phyloP scores from a whole-genome alignment of 1,140 invertebrate species.

The Conus ventricosus region DNA sequence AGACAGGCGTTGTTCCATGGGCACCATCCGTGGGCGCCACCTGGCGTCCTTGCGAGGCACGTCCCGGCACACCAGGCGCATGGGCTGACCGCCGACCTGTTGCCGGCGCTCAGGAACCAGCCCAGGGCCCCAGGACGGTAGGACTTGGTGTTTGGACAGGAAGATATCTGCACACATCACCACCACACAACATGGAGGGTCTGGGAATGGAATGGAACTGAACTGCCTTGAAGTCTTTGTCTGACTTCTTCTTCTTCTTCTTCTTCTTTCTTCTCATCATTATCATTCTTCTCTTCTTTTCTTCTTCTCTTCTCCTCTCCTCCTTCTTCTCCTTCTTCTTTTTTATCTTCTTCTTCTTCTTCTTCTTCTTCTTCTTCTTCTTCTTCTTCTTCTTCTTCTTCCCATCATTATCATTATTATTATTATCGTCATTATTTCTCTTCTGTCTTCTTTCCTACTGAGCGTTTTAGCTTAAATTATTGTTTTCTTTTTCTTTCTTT shows the following conservation, averaged over 20 bases:
- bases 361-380: neutral
- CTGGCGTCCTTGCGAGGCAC: neutral
- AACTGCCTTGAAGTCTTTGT: neutral
- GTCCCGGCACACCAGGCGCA: conserved; percentile 10
- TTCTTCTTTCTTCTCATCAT: neutral
- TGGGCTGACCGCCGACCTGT: neutral
- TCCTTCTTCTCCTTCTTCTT: neutral
- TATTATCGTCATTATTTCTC: no score
- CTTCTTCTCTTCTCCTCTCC: neutral
- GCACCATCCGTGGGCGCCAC: neutral
- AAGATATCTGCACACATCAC: conserved; percentile 3
- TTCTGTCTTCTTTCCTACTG: no score
- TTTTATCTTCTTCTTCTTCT: neutral
- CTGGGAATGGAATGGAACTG: neutral
- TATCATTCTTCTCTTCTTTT: no score
- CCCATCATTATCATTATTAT: no score
- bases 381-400: neutral
- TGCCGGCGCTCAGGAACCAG: neutral
- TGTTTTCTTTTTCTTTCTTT: no score
- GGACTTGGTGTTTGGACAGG: neutral
- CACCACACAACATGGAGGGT: neutral
- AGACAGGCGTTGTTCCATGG: conserved; percentile 1
- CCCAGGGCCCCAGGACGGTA: neutral
- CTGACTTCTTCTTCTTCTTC: neutral
- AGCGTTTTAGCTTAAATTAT: no score